These are phyloP conservation scores for Agrochola circellaris DNA, from an alignment of 2,888 invertebrate species.

Conservation along the genomic window DNA sequence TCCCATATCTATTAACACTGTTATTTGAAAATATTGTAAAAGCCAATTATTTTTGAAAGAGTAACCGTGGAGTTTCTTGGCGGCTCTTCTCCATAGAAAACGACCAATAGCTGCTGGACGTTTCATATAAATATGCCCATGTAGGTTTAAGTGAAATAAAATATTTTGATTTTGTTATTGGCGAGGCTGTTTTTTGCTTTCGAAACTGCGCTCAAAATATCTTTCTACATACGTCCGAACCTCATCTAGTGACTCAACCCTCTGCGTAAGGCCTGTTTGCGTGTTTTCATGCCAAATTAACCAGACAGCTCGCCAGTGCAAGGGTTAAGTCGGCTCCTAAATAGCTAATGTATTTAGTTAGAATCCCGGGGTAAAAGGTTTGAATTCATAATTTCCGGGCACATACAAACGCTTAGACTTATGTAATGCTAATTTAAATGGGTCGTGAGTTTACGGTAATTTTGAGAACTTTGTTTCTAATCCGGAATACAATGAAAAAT, in stretches of 20 bases:
- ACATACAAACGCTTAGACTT: constrained; percentile 61
- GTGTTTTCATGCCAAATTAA: constrained; percentile 86
- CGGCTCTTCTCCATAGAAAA: no score
- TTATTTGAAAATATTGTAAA: no score
- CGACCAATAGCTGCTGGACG: no score
- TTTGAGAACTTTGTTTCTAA: constrained; percentile 45
- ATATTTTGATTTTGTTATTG: no score
- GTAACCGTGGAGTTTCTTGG: no score
- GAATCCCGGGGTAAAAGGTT: constrained; percentile 76
- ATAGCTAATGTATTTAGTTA: constrained; percentile 83
- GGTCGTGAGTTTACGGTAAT: constrained; percentile 49
- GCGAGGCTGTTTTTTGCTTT: no score
- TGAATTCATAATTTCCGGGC: constrained; percentile 78
- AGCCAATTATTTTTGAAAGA: no score
- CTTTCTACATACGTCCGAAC: no score
- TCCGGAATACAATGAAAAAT: constrained; percentile 34
- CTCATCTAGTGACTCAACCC: constrained; percentile 55
- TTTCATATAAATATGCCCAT: no score
- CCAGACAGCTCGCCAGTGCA: constrained; percentile 74
- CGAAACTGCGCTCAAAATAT: not conserved
- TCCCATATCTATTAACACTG: no score
- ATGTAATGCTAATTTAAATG: constrained; percentile 67
- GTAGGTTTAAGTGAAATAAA: no score
- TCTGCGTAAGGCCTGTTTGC: constrained; percentile 71
- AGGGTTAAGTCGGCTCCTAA: constrained; percentile 78